These are phyloP conservation scores for Xenopus tropicalis DNA, from an alignment of 2,113 vertebrate genomes.

Conservation along the genomic window UCB_Xtro_10.0 CM004447.2:82233001-82233500, in stretches of 20 bases:
- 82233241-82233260: slow-evolving; percentile 95
- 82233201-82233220: slow-evolving; percentile 93
- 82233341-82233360: no score
- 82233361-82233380: no score
- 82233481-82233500: no score
- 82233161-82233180: slow-evolving; percentile 94
- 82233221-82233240: slow-evolving; percentile 93
- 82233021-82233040: not conserved
- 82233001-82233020: no score
- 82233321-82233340: no score
- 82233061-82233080: slow-evolving; percentile 91
- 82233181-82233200: slow-evolving; percentile 97
- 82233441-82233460: no score
- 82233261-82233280: not conserved
- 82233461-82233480: no score
- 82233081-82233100: slow-evolving; percentile 96
- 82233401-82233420: no score
- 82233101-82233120: slow-evolving; percentile 95
- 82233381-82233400: no score
- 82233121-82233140: slow-evolving; percentile 94
- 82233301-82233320: no score
- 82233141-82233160: slow-evolving; percentile 99
- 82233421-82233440: no score
- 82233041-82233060: slow-evolving; percentile 90
- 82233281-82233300: no score